Conservation (phyloP, 2,888 invertebrate species). For the Chouioia cunea region DNA sequence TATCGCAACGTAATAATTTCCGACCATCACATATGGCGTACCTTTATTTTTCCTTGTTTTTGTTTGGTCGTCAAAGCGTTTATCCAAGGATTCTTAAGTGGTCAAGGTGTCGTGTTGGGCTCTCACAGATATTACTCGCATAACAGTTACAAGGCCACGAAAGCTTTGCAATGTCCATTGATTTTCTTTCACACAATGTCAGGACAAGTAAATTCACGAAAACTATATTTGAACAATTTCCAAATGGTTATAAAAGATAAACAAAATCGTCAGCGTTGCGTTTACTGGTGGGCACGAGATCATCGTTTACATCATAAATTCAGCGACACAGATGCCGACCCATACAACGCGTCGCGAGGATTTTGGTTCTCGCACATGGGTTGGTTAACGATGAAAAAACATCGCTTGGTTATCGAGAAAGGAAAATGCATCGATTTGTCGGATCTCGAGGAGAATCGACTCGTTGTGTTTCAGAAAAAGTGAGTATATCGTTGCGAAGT, state of each 20-base stretch:
- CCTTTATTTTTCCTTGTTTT: not conserved
- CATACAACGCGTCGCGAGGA: conserved; percentile 83
- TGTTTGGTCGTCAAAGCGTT: not conserved
- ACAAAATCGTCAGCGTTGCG: too few species aligned
- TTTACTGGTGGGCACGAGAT: conserved; percentile 77
- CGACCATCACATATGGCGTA: too few species aligned
- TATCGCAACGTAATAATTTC: too few species aligned
- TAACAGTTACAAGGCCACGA: conserved; percentile 46
- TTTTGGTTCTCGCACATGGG: conserved; percentile 92
- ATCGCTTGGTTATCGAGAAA: conserved; percentile 79
- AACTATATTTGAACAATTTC: too few species aligned
- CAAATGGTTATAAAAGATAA: too few species aligned
- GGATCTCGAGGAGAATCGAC: conserved; percentile 77
- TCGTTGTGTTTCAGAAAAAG: conserved; percentile 14
- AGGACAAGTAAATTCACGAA: too few species aligned
- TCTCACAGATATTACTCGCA: conserved; percentile 51
- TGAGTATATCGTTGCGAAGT: too few species aligned
- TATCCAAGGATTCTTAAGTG: not conserved
- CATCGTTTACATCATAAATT: conserved; percentile 87
- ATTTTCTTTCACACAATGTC: conserved; percentile 22
- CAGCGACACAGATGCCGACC: conserved; percentile 81
- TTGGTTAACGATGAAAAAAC: conserved; percentile 85
- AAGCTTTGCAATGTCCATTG: conserved; percentile 32
- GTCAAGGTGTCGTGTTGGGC: conserved; percentile 30
- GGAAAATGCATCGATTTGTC: conserved; percentile 79